Percentiles rank a stretch among this genome's conserved stretches.
Evolutionary conservation across 2,797 vertebrate species (phyloP).

Genomic region (Danio choprae): DNA sequence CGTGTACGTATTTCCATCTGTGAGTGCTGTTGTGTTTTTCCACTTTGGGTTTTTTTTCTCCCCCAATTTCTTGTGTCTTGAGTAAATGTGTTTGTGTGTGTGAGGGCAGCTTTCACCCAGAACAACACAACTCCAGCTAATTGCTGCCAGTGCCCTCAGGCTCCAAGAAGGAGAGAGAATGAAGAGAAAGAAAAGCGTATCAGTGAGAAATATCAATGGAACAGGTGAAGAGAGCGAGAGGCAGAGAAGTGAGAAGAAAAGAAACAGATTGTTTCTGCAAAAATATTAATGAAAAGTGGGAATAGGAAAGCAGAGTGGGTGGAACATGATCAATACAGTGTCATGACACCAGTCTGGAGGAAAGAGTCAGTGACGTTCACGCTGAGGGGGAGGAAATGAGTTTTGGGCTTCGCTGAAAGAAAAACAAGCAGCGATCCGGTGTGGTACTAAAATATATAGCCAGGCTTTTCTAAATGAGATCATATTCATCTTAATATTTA

Average conservation of each 20-base stretch:
- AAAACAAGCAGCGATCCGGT: background rate
- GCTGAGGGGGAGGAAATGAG: constrained; percentile 30
- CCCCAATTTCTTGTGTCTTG: constrained; percentile 2
- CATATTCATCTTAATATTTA: constrained; percentile 84
- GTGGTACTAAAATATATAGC: constrained; percentile 72
- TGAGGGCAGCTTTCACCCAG: constrained; percentile 46
- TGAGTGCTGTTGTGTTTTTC: background rate
- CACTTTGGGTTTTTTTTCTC: constrained; percentile 18
- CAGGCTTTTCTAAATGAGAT: constrained; percentile 75
- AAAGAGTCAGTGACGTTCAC: constrained; percentile 17
- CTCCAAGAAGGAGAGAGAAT: constrained; percentile 60
- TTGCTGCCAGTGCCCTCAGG: constrained; percentile 67
- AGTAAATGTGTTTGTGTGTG: constrained; percentile 61
- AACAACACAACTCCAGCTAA: constrained; percentile 77
- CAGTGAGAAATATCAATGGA: constrained; percentile 71
- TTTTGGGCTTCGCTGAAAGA: constrained; percentile 21
- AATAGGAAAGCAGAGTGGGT: constrained; percentile 39
- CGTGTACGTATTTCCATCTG: constrained; percentile 13
- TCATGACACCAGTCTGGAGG: constrained; percentile 41
- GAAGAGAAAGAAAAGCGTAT: constrained; percentile 55
- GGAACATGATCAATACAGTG: constrained; percentile 49
- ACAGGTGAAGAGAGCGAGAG: constrained; percentile 51
- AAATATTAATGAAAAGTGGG: constrained; percentile 51
- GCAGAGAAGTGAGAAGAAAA: constrained; percentile 16
- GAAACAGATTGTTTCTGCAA: constrained; percentile 47